Conservation (phyloP, 2,113 vertebrate species). For the Asarcornis scutulata region DNA sequence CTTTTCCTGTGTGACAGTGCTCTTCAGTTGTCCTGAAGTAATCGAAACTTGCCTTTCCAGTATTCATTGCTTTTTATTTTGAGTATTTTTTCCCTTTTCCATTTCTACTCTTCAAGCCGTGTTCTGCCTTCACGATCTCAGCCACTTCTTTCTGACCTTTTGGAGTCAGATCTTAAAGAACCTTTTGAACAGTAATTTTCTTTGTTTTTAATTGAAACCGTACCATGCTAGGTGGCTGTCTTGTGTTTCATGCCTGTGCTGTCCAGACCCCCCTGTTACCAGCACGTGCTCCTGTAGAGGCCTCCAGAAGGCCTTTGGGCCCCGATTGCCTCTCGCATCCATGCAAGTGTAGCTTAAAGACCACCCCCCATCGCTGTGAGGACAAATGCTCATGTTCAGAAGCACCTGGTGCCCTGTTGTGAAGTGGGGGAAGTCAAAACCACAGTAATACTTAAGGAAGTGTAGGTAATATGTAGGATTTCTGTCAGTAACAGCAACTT, state of each 20-base stretch:
- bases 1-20: not conserved
- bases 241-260: not conserved
- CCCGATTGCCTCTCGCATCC: not conserved
- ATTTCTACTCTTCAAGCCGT: not conserved
- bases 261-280: not conserved
- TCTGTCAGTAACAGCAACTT: not conserved
- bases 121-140: not conserved
- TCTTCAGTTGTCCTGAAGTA: not conserved
- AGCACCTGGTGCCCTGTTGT: not conserved
- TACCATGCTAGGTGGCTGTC: not conserved
- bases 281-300: not conserved
- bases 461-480: not conserved
- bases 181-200: not conserved
- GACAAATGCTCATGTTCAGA: not conserved
- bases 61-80: not conserved
- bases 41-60: not conserved
- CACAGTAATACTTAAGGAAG: not conserved
- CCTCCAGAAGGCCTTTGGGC: not conserved
- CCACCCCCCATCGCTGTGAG: not conserved
- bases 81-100: not conserved
- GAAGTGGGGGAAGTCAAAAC: not conserved
- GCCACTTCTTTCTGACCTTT: not conserved
- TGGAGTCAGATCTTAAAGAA: not conserved
- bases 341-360: not conserved
- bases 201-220: not conserved